Conservation (phyloP, 2,797 vertebrate species). For the Selene dorsalis region DNA sequence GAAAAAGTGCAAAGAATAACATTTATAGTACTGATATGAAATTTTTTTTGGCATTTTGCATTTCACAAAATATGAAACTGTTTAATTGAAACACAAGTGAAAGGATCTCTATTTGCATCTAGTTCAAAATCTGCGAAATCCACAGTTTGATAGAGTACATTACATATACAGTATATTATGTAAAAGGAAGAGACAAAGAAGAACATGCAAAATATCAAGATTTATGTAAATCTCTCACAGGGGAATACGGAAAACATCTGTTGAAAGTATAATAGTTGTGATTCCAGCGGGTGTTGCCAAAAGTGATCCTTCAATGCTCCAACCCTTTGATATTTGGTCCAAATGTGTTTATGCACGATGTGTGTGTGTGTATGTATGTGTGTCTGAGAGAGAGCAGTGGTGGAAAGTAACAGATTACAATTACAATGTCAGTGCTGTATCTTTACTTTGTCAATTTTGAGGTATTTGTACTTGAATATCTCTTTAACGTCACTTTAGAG, state of each 20-base stretch:
- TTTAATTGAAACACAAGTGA: not conserved
- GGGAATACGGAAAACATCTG: constrained; percentile 4
- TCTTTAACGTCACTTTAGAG: not conserved
- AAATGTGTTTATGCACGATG: not conserved
- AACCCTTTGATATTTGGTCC: not conserved
- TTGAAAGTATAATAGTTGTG: not conserved
- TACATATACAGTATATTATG: not conserved
- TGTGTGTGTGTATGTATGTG: not conserved
- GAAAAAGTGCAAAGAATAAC: not conserved
- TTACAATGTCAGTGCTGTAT: not conserved
- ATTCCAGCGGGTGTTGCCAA: not conserved
- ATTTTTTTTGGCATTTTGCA: too few species aligned
- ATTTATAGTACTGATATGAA: not conserved
- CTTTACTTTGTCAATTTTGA: too few species aligned
- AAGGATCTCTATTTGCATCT: not conserved
- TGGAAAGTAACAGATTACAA: not conserved
- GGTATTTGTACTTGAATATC: not conserved
- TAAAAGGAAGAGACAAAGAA: not conserved
- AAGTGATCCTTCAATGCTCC: not conserved
- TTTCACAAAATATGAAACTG: not conserved
- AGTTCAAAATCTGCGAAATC: not conserved
- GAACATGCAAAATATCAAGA: constrained; percentile 4
- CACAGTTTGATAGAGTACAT: not conserved
- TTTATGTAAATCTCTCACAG: not conserved
- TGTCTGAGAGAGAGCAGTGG: not conserved